Evolutionary conservation across 2,888 invertebrate genomes (phyloP).

Genomic region (Cristatella mucedo): DNA sequence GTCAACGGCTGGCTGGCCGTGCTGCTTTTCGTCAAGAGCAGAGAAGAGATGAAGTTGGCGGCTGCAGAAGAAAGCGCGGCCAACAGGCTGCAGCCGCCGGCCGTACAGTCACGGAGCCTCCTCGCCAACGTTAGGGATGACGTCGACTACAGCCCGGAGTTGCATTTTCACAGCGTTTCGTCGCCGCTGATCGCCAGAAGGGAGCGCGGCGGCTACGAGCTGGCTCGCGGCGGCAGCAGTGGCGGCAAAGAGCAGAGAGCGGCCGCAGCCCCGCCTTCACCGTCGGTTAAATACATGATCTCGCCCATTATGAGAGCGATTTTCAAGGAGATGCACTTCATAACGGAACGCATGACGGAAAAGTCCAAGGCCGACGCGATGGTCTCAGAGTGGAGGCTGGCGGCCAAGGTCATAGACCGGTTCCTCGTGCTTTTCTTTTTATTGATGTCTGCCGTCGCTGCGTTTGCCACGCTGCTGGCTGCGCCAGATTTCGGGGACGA

Average conservation of each 20-base stretch:
- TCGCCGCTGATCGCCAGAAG: no score
- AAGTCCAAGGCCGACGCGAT: constrained; percentile 85
- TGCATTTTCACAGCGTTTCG: no score
- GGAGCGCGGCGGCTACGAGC: no score
- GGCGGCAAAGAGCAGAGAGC: no score
- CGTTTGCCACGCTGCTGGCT: constrained; percentile 35
- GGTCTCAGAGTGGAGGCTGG: constrained; percentile 93
- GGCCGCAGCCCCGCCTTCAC: no score
- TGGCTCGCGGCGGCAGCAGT: no score
- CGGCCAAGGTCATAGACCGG: constrained; percentile 94
- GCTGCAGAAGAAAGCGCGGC: no score
- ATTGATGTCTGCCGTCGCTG: constrained; percentile 55
- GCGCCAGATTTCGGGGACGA: constrained; percentile 26
- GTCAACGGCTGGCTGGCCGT: constrained; percentile 95
- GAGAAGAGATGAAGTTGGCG: constrained; percentile 83
- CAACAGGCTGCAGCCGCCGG: no score
- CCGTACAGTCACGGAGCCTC: constrained; percentile 83
- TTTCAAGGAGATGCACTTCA: constrained; percentile 79
- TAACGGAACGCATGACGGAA: constrained; percentile 80
- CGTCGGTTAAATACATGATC: no score
- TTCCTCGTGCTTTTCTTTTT: constrained; percentile 85
- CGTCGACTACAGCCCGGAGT: no score
- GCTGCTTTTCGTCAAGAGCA: constrained; percentile 84
- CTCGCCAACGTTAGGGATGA: constrained; percentile 92
- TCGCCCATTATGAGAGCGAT: constrained; percentile 85